phyloP scores from a whole-genome alignment of 2,113 vertebrate species.

The Scatophagus argus region DNA sequence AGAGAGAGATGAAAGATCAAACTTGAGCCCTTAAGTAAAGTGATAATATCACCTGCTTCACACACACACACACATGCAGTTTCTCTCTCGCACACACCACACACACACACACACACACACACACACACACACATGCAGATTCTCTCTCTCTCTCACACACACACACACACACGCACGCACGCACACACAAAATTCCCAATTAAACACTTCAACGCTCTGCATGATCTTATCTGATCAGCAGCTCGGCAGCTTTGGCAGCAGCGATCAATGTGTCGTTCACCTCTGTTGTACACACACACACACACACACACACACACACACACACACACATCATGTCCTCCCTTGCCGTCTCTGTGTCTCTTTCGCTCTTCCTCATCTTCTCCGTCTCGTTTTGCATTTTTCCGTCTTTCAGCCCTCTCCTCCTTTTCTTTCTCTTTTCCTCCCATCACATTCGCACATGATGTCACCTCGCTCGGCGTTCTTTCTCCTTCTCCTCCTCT shows the following conservation, averaged over 20 bases:
- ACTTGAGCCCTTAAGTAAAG: conserved; percentile 63
- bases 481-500: background rate
- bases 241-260: conserved; percentile 54
- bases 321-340: conserved; percentile 1
- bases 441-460: background rate
- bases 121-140: conserved; percentile 33
- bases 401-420: background rate
- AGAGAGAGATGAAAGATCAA: conserved; percentile 53
- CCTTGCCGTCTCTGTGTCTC: background rate
- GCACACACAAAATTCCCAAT: conserved; percentile 60
- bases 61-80: conserved; percentile 33
- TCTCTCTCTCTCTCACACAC: no score
- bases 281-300: conserved; percentile 12
- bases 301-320: conserved; percentile 3
- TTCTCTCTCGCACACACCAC: no score
- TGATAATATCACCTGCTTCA: conserved; percentile 64
- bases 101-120: conserved; percentile 23
- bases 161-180: conserved; percentile 24
- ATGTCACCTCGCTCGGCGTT: no score
- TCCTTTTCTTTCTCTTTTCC: background rate
- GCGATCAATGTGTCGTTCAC: conserved; percentile 53
- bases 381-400: background rate
- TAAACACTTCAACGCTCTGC: conserved; percentile 62
- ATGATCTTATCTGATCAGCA: conserved; percentile 68
- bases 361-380: conserved; percentile 1